Conservation (phyloP, 2,113 vertebrate species). For the Ictidomys tridecemlineatus region DNA sequence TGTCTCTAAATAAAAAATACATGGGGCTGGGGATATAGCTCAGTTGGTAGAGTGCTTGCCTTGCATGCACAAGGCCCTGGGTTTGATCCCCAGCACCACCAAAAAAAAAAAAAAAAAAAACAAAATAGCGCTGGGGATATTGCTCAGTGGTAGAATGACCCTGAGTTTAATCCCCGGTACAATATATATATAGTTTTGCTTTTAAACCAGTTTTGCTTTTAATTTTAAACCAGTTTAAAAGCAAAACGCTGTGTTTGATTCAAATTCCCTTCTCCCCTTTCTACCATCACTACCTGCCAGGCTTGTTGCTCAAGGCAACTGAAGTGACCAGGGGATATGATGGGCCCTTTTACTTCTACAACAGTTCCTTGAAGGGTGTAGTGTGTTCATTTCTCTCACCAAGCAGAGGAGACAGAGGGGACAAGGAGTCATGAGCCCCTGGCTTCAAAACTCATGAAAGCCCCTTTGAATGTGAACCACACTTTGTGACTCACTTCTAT, state of each 20-base stretch:
- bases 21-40: too few relatives aligned
- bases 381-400: background rate
- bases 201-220: too few relatives aligned
- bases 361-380: background rate
- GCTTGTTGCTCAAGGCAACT: background rate
- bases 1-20: too few relatives aligned
- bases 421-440: background rate
- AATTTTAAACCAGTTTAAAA: background rate
- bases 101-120: too few relatives aligned
- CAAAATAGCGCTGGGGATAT: too few relatives aligned
- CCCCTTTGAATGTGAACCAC: background rate
- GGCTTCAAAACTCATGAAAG: slow-evolving; percentile 19
- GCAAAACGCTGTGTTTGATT: background rate
- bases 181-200: too few relatives aligned
- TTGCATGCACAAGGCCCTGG: too few relatives aligned
- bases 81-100: too few relatives aligned
- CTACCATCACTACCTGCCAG: background rate
- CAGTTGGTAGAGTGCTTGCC: too few relatives aligned
- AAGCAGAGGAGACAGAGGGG: background rate
- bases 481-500: slow-evolving; percentile 13
- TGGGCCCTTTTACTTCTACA: background rate
- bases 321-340: background rate
- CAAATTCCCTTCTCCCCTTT: background rate
- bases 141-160: too few relatives aligned
- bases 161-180: background rate